Evolutionary conservation across 2,113 vertebrate genomes (phyloP).

Genomic region (Tonatia bakeri): DNA sequence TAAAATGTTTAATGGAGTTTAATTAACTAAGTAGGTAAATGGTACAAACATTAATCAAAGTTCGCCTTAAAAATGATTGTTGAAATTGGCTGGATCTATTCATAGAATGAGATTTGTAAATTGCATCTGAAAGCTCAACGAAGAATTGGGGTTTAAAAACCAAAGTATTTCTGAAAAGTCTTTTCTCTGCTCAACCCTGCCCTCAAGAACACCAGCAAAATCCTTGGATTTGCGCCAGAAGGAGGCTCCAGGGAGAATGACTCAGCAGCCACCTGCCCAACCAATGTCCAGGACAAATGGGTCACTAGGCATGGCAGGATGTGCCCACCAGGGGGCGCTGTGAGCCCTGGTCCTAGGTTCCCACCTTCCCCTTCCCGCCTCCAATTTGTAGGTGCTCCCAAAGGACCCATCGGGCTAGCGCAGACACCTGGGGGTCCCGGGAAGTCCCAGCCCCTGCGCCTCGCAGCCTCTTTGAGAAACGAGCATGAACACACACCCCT

Average conservation of each 20-base stretch:
- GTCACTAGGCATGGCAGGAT: no score
- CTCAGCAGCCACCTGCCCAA: neutral
- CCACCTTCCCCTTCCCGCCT: neutral
- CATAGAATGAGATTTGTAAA: slow-evolving; percentile 9
- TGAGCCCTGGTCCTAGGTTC: neutral
- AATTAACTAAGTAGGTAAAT: slow-evolving; percentile 69
- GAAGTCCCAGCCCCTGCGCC: neutral
- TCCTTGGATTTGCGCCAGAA: neutral
- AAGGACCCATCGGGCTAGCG: neutral
- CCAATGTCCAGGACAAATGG: neutral
- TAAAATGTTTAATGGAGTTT: slow-evolving; percentile 67
- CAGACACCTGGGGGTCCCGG: neutral
- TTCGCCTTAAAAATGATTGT: slow-evolving; percentile 33
- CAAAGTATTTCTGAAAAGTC: neutral
- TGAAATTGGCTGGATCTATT: slow-evolving; percentile 41
- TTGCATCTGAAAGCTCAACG: neutral
- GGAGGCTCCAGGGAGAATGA: neutral
- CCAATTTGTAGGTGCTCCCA: neutral
- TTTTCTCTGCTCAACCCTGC: neutral
- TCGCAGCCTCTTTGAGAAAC: neutral
- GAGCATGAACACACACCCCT: neutral
- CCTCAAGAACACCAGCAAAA: neutral
- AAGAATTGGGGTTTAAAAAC: neutral
- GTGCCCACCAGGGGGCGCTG: no score
- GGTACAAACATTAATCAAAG: slow-evolving; percentile 66